Evolutionary conservation across 2,797 vertebrate species (phyloP).

Genomic region (Myotis daubentonii): DNA sequence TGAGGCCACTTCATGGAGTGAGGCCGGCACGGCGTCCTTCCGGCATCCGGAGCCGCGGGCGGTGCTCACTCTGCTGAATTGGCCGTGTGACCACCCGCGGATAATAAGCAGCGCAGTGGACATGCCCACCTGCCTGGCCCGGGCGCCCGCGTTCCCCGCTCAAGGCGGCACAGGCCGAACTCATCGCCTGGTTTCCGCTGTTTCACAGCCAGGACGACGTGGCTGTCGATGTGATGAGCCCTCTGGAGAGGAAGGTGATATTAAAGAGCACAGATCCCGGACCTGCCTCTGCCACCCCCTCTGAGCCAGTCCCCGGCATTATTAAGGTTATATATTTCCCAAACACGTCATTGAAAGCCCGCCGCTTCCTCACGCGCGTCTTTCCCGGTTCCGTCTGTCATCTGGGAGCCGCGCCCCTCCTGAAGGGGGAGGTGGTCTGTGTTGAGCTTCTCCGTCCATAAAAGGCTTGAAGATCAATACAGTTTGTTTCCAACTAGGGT

Average conservation of each 20-base stretch:
- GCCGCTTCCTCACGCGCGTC: fast-evolving
- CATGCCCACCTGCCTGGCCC: slow-evolving; percentile 86
- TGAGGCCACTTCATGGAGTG: slow-evolving; percentile 80
- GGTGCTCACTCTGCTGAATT: slow-evolving; percentile 82
- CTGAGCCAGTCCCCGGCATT: slow-evolving; percentile 56
- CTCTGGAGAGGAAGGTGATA: slow-evolving; percentile 80
- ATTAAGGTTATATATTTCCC: slow-evolving; percentile 80
- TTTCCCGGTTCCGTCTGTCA: slow-evolving; percentile 42
- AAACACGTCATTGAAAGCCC: slow-evolving; percentile 61
- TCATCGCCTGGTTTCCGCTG: slow-evolving; percentile 84
- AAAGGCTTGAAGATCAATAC: not conserved
- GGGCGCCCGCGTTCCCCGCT: slow-evolving; percentile 67
- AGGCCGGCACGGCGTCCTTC: slow-evolving; percentile 82
- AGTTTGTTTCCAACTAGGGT: not conserved
- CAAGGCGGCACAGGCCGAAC: slow-evolving; percentile 80
- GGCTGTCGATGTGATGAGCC: slow-evolving; percentile 83
- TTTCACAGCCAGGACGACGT: slow-evolving; percentile 83
- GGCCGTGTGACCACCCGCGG: slow-evolving; percentile 83
- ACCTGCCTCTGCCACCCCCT: slow-evolving; percentile 69
- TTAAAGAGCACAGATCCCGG: slow-evolving; percentile 87
- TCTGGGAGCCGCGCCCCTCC: not conserved
- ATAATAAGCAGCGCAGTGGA: slow-evolving; percentile 87
- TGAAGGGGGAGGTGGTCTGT: not conserved
- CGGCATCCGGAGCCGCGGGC: slow-evolving; percentile 77
- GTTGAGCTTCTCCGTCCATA: not conserved